Evolutionary conservation across 2,113 vertebrate genomes (phyloP).

Genomic region (Daboia siamensis): DNA sequence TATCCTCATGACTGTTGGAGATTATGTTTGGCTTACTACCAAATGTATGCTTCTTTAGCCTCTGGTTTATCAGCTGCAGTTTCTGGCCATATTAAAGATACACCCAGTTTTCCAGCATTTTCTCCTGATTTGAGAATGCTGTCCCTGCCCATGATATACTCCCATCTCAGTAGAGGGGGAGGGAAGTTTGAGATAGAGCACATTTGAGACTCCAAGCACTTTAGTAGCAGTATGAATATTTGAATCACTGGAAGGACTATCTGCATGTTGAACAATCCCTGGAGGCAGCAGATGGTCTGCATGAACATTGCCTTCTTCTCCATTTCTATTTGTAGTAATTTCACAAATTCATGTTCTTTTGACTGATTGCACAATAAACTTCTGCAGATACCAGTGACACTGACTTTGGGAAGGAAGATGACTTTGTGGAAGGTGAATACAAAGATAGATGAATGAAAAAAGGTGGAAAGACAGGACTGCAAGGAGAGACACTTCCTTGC

Average conservation of each 20-base stretch:
- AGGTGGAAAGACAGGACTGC: background rate
- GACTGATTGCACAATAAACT: background rate
- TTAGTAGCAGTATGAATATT: background rate
- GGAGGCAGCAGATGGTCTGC: background rate
- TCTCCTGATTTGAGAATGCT: background rate
- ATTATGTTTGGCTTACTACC: background rate
- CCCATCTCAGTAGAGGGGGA: background rate
- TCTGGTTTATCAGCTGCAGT: background rate
- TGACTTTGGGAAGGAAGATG: background rate
- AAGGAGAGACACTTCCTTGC: background rate
- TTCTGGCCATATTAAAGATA: background rate
- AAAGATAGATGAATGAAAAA: background rate
- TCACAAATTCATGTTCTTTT: background rate
- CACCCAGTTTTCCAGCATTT: background rate
- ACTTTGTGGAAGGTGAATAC: background rate
- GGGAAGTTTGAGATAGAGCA: background rate
- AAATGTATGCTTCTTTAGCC: background rate
- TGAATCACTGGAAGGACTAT: background rate
- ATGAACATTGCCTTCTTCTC: background rate
- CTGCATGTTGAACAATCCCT: background rate
- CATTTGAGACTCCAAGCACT: background rate
- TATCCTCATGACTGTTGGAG: background rate
- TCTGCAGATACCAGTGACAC: background rate
- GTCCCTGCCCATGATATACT: background rate
- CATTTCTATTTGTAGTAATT: background rate